Percentiles rank a stretch among this genome's conserved stretches.
Evolutionary conservation across 2,797 vertebrate species (phyloP).

Genomic region (Acipenser oxyrinchus): DNA sequence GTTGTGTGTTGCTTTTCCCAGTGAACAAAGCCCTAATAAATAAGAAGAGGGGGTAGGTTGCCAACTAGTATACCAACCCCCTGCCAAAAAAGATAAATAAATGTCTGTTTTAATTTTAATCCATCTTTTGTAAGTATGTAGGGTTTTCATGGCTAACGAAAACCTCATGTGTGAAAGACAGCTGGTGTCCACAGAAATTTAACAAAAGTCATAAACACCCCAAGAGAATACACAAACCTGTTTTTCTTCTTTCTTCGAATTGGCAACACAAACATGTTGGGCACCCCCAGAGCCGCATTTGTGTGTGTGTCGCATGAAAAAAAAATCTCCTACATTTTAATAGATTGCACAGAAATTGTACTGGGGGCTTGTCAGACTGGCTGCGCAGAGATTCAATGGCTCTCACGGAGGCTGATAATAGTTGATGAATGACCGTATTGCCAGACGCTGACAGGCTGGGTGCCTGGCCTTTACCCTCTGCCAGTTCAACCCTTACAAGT

Average conservation of each 20-base stretch:
- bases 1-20: slow-evolving; percentile 29
- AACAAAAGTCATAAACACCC: slow-evolving; percentile 29
- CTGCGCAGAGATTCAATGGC: slow-evolving; percentile 58
- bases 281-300: slow-evolving; percentile 19
- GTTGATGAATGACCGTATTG: slow-evolving; percentile 82
- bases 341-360: slow-evolving; percentile 50
- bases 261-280: slow-evolving; percentile 37
- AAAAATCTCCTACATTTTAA: slow-evolving; percentile 47
- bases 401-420: slow-evolving; percentile 80
- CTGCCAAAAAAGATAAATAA: neutral
- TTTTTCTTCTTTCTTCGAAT: slow-evolving; percentile 11
- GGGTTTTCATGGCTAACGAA: slow-evolving; percentile 19
- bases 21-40: slow-evolving; percentile 29
- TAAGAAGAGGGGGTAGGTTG: slow-evolving; percentile 31
- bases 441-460: slow-evolving; percentile 80
- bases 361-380: slow-evolving; percentile 59
- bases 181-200: slow-evolving; percentile 25
- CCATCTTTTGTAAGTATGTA: slow-evolving; percentile 25
- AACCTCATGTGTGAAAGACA: slow-evolving; percentile 14
- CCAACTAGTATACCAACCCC: slow-evolving; percentile 32
- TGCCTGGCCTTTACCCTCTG: slow-evolving; percentile 90
- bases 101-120: slow-evolving; percentile 15
- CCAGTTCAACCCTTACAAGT: slow-evolving; percentile 88
- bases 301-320: slow-evolving; percentile 34
- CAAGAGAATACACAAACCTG: slow-evolving; percentile 22